Base-by-base conservation (phyloP, 92 coral and sea anemone species). In the Paramuricea clavata region DNA sequence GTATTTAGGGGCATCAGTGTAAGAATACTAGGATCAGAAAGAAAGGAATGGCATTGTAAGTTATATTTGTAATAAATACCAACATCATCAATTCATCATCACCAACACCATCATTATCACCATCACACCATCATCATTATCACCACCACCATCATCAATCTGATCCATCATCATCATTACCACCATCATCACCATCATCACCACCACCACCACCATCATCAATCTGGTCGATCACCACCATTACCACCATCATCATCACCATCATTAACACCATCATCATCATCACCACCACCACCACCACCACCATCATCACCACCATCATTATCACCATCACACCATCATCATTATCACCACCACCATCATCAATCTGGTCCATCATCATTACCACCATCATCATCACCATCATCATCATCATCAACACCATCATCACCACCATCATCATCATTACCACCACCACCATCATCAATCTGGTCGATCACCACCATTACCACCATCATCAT, bases 21-120 rank as follows among this genome's bases (percentile, higher is more conserved):
- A 79, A 86, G 90, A 74, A 82, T 86, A 80, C 81, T 68, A 32
- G 26, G 39, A n/a, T n/a, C n/a, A 62, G 22, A 36, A 23, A 44
- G 23, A 81, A 49, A 71, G 30, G n/a, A 43, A 65, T 28, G 25
- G 6, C 2, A 47, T 17, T 10, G 17, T 36, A 34, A 50, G 31
- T 6, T 86, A 21, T 49, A 26, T 17, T 22, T 39, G 59, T 23
- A 22, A 34, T 9, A 47, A 17, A 17, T 60, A 69, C 16, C 34
- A 27, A 12, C 43, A 13, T 2, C 67, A 57, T 12, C 61, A 2
- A 52, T n/a, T n/a, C n/a, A n/a, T n/a, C n/a, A n/a, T n/a, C n/a
- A n/a, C n/a, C n/a, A 52, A 0, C 4, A 52, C 23, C 22, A 28
- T 65, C 74, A n/a, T n/a, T n/a, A n/a, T n/a, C n/a, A n/a, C n/a